These are phyloP conservation scores for Anniella stebbinsi DNA, from an alignment of 2,797 vertebrate genomes.

Conservation along the genomic window DNA sequence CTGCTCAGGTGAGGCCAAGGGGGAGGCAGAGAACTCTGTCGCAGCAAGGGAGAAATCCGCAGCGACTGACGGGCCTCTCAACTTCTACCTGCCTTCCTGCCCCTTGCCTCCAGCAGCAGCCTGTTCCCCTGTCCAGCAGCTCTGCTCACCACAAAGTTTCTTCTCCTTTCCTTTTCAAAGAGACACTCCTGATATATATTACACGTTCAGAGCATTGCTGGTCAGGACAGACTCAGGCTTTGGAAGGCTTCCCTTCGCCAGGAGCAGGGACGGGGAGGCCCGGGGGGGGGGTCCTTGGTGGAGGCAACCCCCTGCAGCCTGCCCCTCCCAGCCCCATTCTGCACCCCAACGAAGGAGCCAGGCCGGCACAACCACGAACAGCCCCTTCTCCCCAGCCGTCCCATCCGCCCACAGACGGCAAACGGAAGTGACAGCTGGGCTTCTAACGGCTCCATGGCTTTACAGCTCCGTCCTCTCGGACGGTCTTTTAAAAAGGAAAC, in stretches of 20 bases:
- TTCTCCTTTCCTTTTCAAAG: neutral
- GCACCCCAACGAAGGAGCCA: neutral
- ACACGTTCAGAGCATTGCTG: accelerated
- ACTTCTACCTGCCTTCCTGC: neutral
- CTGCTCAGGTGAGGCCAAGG: neutral
- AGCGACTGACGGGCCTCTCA: neutral
- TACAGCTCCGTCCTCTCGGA: no score
- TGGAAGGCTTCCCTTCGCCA: neutral
- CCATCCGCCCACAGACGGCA: no score
- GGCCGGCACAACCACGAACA: neutral
- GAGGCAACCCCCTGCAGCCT: accelerated
- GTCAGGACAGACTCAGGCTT: neutral
- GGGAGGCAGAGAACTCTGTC: neutral
- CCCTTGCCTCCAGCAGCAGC: no score
- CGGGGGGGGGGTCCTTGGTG: neutral
- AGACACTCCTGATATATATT: neutral
- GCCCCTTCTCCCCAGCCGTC: neutral
- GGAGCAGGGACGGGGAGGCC: no score
- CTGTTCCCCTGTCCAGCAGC: no score
- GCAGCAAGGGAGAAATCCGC: neutral
- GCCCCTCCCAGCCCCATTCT: no score
- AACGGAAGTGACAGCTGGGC: accelerated
- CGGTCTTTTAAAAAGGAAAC: no score
- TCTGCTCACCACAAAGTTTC: no score
- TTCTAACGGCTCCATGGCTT: no score